Conservation (phyloP, 2,888 invertebrate genomes). For the Heliconius hortense region DNA sequence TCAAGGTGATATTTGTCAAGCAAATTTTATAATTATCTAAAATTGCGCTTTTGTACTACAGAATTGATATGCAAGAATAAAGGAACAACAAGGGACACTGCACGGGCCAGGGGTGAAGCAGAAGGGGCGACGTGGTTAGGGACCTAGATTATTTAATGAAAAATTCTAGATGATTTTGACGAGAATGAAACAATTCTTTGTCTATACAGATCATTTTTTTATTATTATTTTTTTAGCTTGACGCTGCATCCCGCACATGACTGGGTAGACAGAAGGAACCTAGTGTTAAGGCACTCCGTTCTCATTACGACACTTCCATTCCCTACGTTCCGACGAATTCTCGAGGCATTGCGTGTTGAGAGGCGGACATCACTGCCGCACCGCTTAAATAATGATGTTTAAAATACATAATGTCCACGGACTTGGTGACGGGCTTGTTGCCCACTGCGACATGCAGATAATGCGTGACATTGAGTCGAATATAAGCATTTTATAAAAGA, state of each 20-base stretch:
- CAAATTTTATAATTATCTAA: not conserved
- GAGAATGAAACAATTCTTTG: not conserved
- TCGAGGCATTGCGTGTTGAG: no score
- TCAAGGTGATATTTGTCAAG: no score
- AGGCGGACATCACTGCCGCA: no score
- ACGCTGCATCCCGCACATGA: no score
- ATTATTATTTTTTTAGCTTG: no score
- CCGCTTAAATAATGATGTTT: no score
- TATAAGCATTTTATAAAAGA: no score
- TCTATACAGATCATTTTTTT: no score
- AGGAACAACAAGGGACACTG: not conserved
- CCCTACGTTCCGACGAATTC: no score
- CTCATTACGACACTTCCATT: not conserved
- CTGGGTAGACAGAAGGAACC: not conserved
- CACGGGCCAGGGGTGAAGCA: not conserved
- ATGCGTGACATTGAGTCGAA: not conserved
- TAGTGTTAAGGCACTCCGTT: not conserved
- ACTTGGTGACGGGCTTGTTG: no score
- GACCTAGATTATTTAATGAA: not conserved
- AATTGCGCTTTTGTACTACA: not conserved
- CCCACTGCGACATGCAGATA: not conserved
- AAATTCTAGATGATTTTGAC: not conserved
- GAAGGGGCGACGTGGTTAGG: not conserved
- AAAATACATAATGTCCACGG: no score
- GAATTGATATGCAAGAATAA: slow-evolving; percentile 5